Evolutionary conservation across 2,113 vertebrate species (phyloP).

Genomic region (Uria lomvia): DNA sequence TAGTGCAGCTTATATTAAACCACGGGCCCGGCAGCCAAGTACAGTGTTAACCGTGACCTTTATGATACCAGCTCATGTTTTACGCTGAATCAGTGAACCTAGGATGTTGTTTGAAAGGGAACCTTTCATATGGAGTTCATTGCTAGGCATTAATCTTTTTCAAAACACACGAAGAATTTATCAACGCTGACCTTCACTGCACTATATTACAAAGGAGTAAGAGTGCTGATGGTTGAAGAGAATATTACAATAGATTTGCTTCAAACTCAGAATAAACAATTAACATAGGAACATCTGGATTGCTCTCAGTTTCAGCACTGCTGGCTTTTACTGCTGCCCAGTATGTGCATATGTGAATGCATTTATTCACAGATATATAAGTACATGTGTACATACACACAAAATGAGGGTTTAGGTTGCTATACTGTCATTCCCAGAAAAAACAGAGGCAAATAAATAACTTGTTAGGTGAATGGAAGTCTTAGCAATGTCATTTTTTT

Average conservation of each 20-base stretch:
- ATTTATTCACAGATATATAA: background rate
- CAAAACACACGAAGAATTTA: conserved; percentile 71
- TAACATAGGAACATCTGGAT: background rate
- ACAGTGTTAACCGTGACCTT: conserved; percentile 59
- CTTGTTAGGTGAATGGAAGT: background rate
- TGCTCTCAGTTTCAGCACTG: background rate
- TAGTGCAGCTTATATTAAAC: conserved; percentile 44
- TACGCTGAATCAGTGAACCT: conserved; percentile 60
- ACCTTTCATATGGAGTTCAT: conserved; percentile 40
- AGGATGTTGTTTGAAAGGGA: conserved; percentile 50
- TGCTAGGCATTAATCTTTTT: conserved; percentile 76
- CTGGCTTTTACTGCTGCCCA: background rate
- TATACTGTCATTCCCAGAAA: background rate
- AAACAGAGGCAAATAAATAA: background rate
- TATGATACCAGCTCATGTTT: conserved; percentile 46
- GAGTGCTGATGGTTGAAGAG: conserved; percentile 70
- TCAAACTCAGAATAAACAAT: conserved; percentile 29
- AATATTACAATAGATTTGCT: conserved; percentile 74
- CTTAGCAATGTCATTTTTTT: background rate
- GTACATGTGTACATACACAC: background rate
- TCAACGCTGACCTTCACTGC: conserved; percentile 75
- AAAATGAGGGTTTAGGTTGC: background rate
- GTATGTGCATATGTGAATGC: background rate
- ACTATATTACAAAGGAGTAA: conserved; percentile 55
- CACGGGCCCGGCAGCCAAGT: background rate